A percentile compares a stretch with the other conserved stretches of the same genome.
These are phyloP conservation scores for Microtus oregoni DNA, from an alignment of 2,113 vertebrate species.

Conservation along the genomic window DNA sequence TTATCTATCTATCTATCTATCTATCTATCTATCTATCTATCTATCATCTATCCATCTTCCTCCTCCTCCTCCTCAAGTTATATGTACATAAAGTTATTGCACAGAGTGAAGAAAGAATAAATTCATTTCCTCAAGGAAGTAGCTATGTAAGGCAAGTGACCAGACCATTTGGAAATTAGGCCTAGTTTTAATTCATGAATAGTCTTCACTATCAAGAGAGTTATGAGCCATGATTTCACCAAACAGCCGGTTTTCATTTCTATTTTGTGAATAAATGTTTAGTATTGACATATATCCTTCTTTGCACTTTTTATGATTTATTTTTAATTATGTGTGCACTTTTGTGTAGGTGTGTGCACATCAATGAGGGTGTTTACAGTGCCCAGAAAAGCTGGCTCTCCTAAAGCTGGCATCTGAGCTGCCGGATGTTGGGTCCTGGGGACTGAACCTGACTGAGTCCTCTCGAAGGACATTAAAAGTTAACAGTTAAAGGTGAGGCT, in stretches of 20 bases:
- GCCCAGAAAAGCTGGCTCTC: neutral
- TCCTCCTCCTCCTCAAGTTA: neutral
- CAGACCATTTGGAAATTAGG: neutral
- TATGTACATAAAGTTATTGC: neutral
- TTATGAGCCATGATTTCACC: constrained; percentile 3
- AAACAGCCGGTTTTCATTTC: neutral
- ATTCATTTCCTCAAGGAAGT: neutral
- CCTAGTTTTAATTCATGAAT: neutral
- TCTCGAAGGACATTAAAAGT: neutral
- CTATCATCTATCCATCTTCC: neutral
- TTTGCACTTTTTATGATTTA: constrained; percentile 8
- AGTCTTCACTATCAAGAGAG: neutral
- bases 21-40: neutral
- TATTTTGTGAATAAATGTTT: neutral
- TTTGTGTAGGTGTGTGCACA: neutral
- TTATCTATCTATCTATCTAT: neutral
- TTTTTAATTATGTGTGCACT: neutral
- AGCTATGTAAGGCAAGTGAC: neutral
- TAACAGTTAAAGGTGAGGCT: too few species aligned
- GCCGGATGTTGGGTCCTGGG: neutral
- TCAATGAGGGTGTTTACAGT: neutral
- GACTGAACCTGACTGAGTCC: neutral
- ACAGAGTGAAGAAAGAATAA: neutral
- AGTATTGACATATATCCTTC: neutral
- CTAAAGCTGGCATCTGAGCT: neutral